A percentile compares a stretch with the other conserved stretches of the same genome.
Conservation (phyloP, 2,113 vertebrate species). For the Empidonax alnorum region DNA sequence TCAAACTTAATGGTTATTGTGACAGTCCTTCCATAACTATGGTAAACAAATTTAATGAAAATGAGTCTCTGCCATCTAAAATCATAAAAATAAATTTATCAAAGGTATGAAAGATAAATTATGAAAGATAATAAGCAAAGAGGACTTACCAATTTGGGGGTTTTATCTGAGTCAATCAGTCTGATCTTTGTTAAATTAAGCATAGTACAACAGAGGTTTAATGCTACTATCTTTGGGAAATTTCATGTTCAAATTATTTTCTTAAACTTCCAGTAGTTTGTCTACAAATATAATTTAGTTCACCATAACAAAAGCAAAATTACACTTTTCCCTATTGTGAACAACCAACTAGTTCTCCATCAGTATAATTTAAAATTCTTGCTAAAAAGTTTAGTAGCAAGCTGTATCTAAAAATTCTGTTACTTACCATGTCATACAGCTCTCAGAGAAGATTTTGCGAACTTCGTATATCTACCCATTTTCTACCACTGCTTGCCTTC, state of each 20-base stretch:
- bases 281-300: neutral
- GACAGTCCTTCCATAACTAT: conserved; percentile 27
- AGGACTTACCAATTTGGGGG: neutral
- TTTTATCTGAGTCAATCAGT: neutral
- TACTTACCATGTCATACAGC: neutral
- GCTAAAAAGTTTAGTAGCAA: neutral
- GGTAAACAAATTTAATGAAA: conserved; percentile 36
- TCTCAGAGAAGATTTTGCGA: neutral
- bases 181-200: neutral
- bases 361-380: neutral
- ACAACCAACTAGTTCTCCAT: neutral
- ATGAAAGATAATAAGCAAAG: neutral
- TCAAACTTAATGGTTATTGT: conserved; percentile 26
- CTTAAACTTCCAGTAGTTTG: neutral
- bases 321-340: neutral
- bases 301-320: neutral
- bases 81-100: conserved; percentile 1
- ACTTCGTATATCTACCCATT: neutral
- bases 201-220: neutral
- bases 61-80: neutral
- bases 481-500: neutral
- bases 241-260: neutral
- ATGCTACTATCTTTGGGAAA: neutral
- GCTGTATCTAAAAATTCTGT: neutral
- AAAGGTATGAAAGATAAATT: neutral